Evolutionary conservation across 2,888 invertebrate genomes (phyloP), one percentile per base, ranked within the genome.

Genomic region (Polyommatus icarus): DNA sequence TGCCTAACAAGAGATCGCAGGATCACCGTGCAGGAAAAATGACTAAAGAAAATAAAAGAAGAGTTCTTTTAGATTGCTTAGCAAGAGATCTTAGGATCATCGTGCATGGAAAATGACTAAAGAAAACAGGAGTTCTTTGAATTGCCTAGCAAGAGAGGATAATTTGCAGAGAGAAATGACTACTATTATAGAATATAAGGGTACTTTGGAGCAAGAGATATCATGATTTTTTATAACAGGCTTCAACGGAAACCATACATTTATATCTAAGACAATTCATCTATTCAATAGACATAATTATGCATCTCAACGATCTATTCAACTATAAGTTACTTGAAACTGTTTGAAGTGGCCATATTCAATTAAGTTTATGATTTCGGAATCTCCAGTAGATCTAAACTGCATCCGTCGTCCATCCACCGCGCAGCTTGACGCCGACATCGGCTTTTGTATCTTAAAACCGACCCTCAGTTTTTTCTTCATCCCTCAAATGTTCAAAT

Each of bases 401-500:
- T 90, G 93, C 91, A 92, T 94, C 93, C 90, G 89, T 82, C 86
- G 91, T 87, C 91, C 90, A 91, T 91, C 93, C 85, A 90, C 91
- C 87, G 89, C 93, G 32, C 94, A 84, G 92, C 93, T 86, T 92
- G 94, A 92, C 90, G 91, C 92, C 94, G 85, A 91, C 92, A 88
- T 91, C 88, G 85, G 87, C 89, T 87, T 91, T 93, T 92, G 92
- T 93, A 88, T 91, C 88, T 89, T 87, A 89, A 87, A 90, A 86
- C 85, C 90, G 90, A 92, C 92, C 94, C 93, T 91, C 88, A 86
- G 88, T 93, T 94, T 92, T 93, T 93, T 89, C 86, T 86, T 87
- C 91, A 91, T 91, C 94, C 94, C 92, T 92, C 87, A 89, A 92
- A 90, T 89, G 92, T 93, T 94, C 88, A 87, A 92, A 93, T 93